Evolutionary conservation across 2,113 vertebrate species (phyloP), one percentile per base, ranked within the genome.

Genomic region (Oncorhynchus kisutch): DNA sequence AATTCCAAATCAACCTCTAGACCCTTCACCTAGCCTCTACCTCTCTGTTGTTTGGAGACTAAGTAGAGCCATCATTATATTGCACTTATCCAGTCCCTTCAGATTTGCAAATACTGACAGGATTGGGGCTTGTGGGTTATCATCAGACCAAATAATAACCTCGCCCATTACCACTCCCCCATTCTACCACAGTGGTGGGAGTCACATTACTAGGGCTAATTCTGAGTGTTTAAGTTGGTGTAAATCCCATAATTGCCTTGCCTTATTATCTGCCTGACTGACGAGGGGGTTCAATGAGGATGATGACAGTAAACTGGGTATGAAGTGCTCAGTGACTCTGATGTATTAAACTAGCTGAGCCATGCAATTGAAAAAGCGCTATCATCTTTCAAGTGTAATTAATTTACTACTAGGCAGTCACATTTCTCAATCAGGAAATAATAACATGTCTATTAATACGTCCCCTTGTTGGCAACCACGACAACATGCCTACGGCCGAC

Each of bases 381-480:
- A 57, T 54, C n/a, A 31, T 9, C 60, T 24, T 45, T 73, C 22
- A 64, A 73, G 39, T 25, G 60, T 48, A 45, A 49, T 22, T 65
- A 1, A 72, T 12, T 39, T 73, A 49, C n/a, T 18, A 54, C 51
- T 54, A 18, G 1, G 6, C 20, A 64, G 22, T 73, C 13, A 14
- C 51, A 34, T 31, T 29, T 16, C 22, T 51, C 45, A 71, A 27
- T 72, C 54, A 20, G 9, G n/a, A 57, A 34, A 62, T 20, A 39
- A 59, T 34, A 34, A 59, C 18, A 73, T 8, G 34, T 9, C 22
- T 45, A 29, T 73, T 73, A 73, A 45, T 73, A 20, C 62, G n/a
- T 57, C 34, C 51, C 65, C 9, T 27, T 8, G 3, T 74, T 66
- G 73, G 62, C 73, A 24, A 29, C n/a, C 51, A 59, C 2, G 39